Conservation (phyloP, 2,888 invertebrate genomes). For the Scelioninae gen. 2 region DNA sequence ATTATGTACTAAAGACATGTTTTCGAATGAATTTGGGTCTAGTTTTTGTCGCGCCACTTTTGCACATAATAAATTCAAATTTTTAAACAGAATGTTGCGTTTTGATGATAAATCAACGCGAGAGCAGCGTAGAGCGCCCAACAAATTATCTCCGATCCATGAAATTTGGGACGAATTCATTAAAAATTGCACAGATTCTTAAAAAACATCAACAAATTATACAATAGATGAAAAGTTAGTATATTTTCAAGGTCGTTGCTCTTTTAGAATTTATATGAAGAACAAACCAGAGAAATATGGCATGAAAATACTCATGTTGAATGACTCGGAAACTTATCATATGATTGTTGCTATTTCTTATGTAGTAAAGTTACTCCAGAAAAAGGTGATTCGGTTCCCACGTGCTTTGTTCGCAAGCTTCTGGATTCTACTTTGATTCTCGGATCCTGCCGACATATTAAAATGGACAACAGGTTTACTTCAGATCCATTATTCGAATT, state of each 20-base stretch:
- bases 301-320: conserved; percentile 21
- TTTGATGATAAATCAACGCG: conserved; percentile 58
- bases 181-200: conserved; percentile 55
- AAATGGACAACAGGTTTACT: conserved; percentile 35
- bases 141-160: conserved; percentile 60
- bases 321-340: conserved; percentile 2
- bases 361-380: conserved; percentile 16
- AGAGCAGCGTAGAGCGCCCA: conserved; percentile 32
- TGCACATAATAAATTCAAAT: conserved; percentile 49
- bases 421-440: conserved; percentile 20
- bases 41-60: conserved; percentile 50
- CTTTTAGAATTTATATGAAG: conserved; percentile 48
- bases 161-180: conserved; percentile 62
- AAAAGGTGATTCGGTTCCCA: conserved; percentile 22
- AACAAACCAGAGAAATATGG: conserved; percentile 17
- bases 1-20: too few relatives aligned
- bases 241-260: conserved; percentile 59
- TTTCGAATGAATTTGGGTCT: conserved; percentile 28
- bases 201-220: conserved; percentile 55
- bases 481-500: conserved; percentile 22
- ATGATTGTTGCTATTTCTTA: conserved; percentile 14
- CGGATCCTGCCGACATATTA: conserved; percentile 27
- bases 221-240: conserved; percentile 63
- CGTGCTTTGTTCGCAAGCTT: conserved; percentile 35
- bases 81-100: conserved; percentile 47